Evolutionary conservation across 2,888 invertebrate genomes (phyloP).

Genomic region (Amphipyra berbera): DNA sequence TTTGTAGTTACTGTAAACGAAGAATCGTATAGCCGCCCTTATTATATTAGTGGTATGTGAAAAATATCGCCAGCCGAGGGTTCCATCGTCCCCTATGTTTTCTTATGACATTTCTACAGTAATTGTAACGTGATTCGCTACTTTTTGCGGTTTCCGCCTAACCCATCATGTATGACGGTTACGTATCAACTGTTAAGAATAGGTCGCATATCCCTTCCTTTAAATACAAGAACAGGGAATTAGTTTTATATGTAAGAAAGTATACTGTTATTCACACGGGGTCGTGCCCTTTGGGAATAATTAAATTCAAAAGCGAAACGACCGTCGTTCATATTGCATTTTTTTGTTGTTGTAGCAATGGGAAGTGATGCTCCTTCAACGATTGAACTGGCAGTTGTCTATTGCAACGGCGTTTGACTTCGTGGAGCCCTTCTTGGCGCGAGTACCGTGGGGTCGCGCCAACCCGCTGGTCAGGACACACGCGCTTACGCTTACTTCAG

Average conservation of each 20-base stretch:
- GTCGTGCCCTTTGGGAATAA: constrained; percentile 69
- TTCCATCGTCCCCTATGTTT: constrained; percentile 64
- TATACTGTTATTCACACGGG: constrained; percentile 72
- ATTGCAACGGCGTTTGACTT: constrained; percentile 95
- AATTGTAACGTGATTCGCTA: constrained; percentile 81
- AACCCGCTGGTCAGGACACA: constrained; percentile 92
- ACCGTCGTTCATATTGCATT: constrained; percentile 48
- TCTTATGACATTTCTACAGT: constrained; percentile 71
- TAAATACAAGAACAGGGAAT: constrained; percentile 57
- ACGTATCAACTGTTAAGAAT: constrained; percentile 81
- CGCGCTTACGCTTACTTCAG: constrained; percentile 93
- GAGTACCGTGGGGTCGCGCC: constrained; percentile 90
- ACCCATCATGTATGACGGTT: constrained; percentile 86
- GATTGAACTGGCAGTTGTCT: constrained; percentile 94
- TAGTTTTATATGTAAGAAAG: constrained; percentile 59
- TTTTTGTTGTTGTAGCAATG: constrained; percentile 91
- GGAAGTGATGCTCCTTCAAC: constrained; percentile 94
- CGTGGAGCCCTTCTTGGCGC: constrained; percentile 93
- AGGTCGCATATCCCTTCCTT: constrained; percentile 72
- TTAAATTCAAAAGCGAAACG: constrained; percentile 56
- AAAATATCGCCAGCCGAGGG: constrained; percentile 46
- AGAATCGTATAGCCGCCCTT: constrained; percentile 43
- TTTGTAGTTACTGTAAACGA: constrained; percentile 50
- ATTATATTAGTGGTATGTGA: constrained; percentile 58
- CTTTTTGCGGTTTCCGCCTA: constrained; percentile 89